Conservation (phyloP, 2,113 vertebrate genomes). For the Phaethon lepturus region DNA sequence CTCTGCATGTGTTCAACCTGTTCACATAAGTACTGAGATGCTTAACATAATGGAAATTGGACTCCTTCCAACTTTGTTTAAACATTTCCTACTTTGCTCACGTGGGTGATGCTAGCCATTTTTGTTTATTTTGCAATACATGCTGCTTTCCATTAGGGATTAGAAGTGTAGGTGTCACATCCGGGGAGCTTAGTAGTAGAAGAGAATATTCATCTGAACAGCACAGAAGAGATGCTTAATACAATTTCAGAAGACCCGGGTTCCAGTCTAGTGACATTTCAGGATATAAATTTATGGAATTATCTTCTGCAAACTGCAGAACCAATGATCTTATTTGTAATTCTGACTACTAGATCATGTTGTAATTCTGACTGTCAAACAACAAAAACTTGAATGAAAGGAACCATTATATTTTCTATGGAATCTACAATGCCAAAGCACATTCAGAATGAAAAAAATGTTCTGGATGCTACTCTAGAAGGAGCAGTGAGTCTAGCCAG, state of each 20-base stretch:
- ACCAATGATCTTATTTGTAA: background rate
- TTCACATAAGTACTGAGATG: background rate
- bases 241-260: background rate
- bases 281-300: background rate
- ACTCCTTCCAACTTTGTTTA: background rate
- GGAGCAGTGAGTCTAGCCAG: background rate
- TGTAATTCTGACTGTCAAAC: background rate
- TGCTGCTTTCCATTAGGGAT: background rate
- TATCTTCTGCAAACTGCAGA: background rate
- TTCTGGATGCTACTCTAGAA: background rate
- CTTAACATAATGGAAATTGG: background rate
- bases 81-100: background rate
- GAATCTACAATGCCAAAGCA: background rate
- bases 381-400: background rate
- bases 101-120: background rate
- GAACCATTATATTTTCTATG: background rate
- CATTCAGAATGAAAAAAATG: background rate
- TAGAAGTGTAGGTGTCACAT: background rate
- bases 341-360: background rate
- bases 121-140: background rate
- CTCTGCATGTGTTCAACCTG: background rate
- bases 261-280: background rate
- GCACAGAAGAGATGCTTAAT: background rate
- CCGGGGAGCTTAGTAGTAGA: background rate
- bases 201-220: background rate